phyloP scores from a whole-genome alignment of 1,140 invertebrate species.

The Sinella curviseta region DNA sequence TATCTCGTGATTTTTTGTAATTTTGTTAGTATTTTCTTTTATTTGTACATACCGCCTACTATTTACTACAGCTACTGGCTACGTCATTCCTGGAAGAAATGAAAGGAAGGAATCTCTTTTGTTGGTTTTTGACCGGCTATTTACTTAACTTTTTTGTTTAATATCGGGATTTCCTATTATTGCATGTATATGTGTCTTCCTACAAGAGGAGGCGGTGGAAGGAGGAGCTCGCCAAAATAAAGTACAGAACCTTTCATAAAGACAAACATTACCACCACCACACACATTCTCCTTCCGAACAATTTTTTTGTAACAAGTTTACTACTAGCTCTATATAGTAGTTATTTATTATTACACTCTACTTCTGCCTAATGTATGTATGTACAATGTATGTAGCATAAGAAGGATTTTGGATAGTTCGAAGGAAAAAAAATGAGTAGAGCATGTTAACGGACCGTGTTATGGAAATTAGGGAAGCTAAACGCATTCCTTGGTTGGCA shows the following conservation, averaged over 20 bases:
- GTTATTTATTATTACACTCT: no score
- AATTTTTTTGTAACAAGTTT: not conserved
- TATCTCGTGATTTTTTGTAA: not conserved
- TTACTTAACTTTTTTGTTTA: no score
- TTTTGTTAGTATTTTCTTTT: not conserved
- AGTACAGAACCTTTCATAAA: not conserved
- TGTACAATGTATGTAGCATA: no score
- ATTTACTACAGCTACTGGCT: no score
- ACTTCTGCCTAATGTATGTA: no score
- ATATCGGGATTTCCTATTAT: not conserved
- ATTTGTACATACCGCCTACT: no score
- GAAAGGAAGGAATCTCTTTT: not conserved
- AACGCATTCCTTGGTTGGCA: not conserved
- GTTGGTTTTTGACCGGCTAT: not conserved
- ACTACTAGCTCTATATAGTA: no score
- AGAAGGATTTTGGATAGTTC: not conserved
- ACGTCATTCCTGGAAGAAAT: no score
- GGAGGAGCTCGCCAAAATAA: not conserved
- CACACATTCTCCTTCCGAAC: not conserved
- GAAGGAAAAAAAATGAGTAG: not conserved
- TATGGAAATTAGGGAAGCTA: not conserved
- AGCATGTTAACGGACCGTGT: not conserved
- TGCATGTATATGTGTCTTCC: not conserved
- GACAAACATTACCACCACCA: not conserved
- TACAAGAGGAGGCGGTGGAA: not conserved